phyloP scores from a whole-genome alignment of 1,140 invertebrate species.

The Cherax destructor region DNA sequence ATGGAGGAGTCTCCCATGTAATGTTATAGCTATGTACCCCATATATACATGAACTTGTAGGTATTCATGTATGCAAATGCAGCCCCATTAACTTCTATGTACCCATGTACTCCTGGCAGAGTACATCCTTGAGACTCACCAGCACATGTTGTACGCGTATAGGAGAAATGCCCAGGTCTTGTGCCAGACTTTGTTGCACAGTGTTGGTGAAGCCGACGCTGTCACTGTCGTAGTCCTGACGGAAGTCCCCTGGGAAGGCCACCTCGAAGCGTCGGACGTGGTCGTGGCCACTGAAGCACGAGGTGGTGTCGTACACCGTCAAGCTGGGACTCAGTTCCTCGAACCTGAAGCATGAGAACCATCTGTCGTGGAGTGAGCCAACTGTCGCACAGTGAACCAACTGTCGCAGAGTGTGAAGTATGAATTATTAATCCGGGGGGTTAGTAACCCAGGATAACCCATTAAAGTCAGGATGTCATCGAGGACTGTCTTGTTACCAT shows the following conservation, averaged over 20 bases:
- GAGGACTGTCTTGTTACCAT: too few species aligned
- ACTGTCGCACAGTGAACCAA: too few species aligned
- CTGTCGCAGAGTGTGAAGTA: too few species aligned
- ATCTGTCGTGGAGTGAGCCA: too few species aligned
- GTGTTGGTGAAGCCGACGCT: neutral
- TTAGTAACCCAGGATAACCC: too few species aligned
- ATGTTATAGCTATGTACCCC: too few species aligned
- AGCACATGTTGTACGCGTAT: conserved; percentile 26
- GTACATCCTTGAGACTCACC: conserved; percentile 16
- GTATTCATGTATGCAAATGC: too few species aligned
- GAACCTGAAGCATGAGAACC: neutral
- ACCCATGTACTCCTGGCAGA: neutral
- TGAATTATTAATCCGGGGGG: too few species aligned
- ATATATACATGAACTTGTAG: too few species aligned
- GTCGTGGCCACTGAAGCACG: conserved; percentile 44
- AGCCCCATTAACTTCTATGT: neutral
- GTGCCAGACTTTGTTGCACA: neutral
- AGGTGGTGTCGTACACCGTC: conserved; percentile 32
- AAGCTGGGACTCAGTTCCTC: neutral
- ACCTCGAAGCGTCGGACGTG: conserved; percentile 49
- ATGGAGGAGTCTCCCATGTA: too few species aligned
- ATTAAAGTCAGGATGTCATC: too few species aligned
- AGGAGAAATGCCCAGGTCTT: neutral
- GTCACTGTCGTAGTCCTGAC: conserved; percentile 13
- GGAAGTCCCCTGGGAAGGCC: conserved; percentile 24